These are phyloP conservation scores for Platerodrilus igneus DNA, from an alignment of 2,888 invertebrate genomes.

Conservation along the genomic window DNA sequence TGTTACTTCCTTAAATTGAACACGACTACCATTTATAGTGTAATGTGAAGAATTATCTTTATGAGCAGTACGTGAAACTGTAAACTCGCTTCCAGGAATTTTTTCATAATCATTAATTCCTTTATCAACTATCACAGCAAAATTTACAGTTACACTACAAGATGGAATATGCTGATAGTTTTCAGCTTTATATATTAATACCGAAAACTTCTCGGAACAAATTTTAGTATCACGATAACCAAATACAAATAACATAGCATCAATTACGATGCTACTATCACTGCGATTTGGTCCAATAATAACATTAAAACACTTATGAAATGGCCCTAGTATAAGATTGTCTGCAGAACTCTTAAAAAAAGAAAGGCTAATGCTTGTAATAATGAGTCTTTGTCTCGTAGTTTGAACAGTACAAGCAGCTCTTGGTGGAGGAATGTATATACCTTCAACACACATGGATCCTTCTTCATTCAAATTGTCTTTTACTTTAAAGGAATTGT, in stretches of 20 bases:
- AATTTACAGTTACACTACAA: constrained; percentile 87
- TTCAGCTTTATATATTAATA: constrained; percentile 88
- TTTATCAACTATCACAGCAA: constrained; percentile 75
- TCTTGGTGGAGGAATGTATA: constrained; percentile 76
- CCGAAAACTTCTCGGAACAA: constrained; percentile 90
- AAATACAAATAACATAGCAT: constrained; percentile 98
- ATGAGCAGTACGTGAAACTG: constrained; percentile 81
- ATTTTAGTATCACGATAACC: constrained; percentile 95
- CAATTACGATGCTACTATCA: constrained; percentile 98
- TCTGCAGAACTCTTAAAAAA: constrained; percentile 98
- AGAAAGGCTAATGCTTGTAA: constrained; percentile 82
- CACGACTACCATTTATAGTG: constrained; percentile 65
- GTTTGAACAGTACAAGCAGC: constrained; percentile 67
- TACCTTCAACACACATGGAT: constrained; percentile 69
- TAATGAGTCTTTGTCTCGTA: constrained; percentile 81
- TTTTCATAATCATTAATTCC: constrained; percentile 67
- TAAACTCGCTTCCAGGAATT: constrained; percentile 73
- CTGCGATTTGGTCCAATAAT: constrained; percentile 99
- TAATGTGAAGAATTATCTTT: constrained; percentile 78
- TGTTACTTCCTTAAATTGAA: constrained; percentile 85
- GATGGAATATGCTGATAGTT: constrained; percentile 66
- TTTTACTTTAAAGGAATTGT: too few relatives aligned
- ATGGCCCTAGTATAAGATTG: constrained; percentile 79
- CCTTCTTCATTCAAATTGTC: constrained; percentile 58
- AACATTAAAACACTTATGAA: constrained; percentile 95